phyloP scores from a whole-genome alignment of 1,140 invertebrate species.

The Nixonia krombeini region DNA sequence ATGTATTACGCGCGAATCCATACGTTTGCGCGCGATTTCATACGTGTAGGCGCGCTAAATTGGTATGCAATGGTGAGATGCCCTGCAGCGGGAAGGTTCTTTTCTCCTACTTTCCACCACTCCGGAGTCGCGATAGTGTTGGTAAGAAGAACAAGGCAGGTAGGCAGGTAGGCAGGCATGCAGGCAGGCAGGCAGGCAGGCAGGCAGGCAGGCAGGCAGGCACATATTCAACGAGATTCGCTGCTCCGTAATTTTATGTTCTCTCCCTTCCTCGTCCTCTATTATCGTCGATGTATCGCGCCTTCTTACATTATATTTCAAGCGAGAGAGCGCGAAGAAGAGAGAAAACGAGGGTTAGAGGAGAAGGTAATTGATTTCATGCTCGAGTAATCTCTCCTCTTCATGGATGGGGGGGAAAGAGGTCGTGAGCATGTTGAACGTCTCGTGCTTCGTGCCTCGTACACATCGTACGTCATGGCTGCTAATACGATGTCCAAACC shows the following conservation, averaged over 20 bases:
- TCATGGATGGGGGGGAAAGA: conserved; percentile 47
- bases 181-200: background rate
- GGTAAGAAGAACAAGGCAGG: too few relatives aligned
- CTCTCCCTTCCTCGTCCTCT: conserved; percentile 34
- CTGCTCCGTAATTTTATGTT: conserved; percentile 27
- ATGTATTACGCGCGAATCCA: conserved; percentile 5
- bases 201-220: background rate
- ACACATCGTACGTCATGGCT: conserved; percentile 57
- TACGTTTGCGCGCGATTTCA: too few relatives aligned
- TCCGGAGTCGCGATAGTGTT: background rate
- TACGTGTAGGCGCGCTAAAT: too few relatives aligned
- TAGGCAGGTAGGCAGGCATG: background rate
- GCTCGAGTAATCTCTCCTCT: conserved; percentile 57
- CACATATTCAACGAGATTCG: conserved; percentile 3
- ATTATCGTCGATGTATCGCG: conserved; percentile 42
- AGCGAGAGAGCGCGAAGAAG: conserved; percentile 39
- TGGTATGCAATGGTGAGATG: background rate
- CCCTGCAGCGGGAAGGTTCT: background rate
- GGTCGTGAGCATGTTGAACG: conserved; percentile 51
- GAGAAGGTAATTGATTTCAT: conserved; percentile 57
- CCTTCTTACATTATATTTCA: conserved; percentile 45
- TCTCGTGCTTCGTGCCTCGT: conserved; percentile 51
- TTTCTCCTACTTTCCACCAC: background rate
- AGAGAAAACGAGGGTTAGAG: conserved; percentile 45
- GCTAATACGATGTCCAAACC: conserved; percentile 54